Evolutionary conservation across 1,140 invertebrate species (phyloP), one percentile per base, ranked within the genome.

Genomic region (Ceratoteleas bidentatus): DNA sequence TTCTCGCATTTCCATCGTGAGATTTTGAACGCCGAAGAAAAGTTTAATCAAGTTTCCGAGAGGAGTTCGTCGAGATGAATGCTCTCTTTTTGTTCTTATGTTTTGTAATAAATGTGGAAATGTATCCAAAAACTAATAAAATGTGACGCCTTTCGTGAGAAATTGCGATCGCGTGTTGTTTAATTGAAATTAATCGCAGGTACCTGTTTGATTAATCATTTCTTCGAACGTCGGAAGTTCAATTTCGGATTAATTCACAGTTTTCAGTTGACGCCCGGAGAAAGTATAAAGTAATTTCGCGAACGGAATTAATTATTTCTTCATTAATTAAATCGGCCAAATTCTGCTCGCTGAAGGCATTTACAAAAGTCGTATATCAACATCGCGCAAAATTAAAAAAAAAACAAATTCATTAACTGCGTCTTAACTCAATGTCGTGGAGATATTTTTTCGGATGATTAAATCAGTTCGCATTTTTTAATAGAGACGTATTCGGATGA

Each of bases 111-210:
- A 40, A 40, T 40, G 11, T 10, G 0, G 11, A 2, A 40, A 40
- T 40, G 38, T 40, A 40, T 40, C 0, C 8, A 40, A 40, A 8
- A 40, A 40, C 11, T 24, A 24, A 45, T 56, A 52, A 68, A 57
- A 57, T 68, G 13, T 36, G 53, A 47, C 53, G 11, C 11, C 13
- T 45, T 2, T 45, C 43, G 9, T 61, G 50, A 47, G 40, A 62
- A 62, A 73, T 73, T 43, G 43, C 52, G 32, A 61, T 62, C 58
- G 40, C 58, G 50, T 62, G 52, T 73, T 36, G 32, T 36, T 62
- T 54, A 62, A 73, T 73, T 73, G 69, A 73, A 73, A 73, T 56
- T 73, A 73, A 73, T 73, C 50, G 38, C 58, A 54, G 50, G 40
- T 61, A 36, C 7, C 5, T 15, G 34, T 10, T n/a, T 10, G 32